Evolutionary conservation across 1,140 invertebrate species (phyloP), one percentile per base, ranked within the genome.

Genomic region (Drosophila orosa): DNA sequence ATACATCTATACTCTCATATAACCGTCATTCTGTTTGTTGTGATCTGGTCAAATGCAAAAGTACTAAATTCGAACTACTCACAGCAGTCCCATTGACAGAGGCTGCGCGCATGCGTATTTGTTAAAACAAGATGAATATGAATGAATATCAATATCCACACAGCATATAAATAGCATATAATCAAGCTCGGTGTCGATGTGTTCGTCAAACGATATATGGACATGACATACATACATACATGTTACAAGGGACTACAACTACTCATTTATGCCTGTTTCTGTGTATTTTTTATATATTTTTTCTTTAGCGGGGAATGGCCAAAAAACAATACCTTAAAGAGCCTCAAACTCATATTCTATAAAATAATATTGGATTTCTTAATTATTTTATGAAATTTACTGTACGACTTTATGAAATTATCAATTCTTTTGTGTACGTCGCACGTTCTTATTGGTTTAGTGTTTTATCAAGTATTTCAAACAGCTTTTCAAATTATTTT

Each of bases 21-120:
- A 44, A 42, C 44, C 65, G 31, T 42, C 35, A 74, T 74, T 59
- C 15, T 77, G 42, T 75, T 77, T 77, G 68, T 71, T 71, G 68
- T 58, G 56, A 67, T 82, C 47, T 69, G 71, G 54, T 25, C 65
- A 77, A 78, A 52, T 68, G 57, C 80, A 61, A 60, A 55, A 55
- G 50, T 37, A 27, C 40, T 31, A 27, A 67, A 67, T 45, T 40
- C 22, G 47, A 75, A 76, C n/a, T 79, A 83, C 72, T 62, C 78
- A 83, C 65, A 90, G 86, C 86, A 90, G 87, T 77, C 82, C 63
- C 54, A 45, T 66, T 82, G 87, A 86, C 86, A 74, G 31, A 24
- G 86, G 66, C 87, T 90, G 86, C 86, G 87, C 78, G 86, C 86
- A 90, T 90, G 86, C 86, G 73, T 90, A 80, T 78, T 84, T 89